Conservation (phyloP, 2,113 vertebrate genomes). For the Poeciliopsis retropinna region DNA sequence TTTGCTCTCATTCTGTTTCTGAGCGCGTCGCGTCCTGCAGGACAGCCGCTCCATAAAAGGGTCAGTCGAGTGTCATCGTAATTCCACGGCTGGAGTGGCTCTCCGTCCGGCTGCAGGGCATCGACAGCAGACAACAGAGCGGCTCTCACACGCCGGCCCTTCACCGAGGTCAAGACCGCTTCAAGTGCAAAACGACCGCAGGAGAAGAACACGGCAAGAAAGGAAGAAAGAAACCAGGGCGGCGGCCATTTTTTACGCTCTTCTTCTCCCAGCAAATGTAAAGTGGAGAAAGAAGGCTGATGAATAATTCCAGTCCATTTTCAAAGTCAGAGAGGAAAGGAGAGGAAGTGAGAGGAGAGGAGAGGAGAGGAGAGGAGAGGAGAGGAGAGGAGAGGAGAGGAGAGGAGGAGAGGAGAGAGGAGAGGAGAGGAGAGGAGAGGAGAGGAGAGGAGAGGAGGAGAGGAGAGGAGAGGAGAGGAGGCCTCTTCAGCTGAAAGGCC, state of each 20-base stretch:
- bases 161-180: conserved; percentile 56
- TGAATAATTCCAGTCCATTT: conserved; percentile 70
- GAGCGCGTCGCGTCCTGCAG: neutral
- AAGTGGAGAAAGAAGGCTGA: conserved; percentile 34
- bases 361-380: conserved; percentile 21
- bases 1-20: neutral
- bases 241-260: conserved; percentile 3
- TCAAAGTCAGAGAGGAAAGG: conserved; percentile 55
- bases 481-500: conserved; percentile 27
- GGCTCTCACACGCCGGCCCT: conserved; percentile 9
- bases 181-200: conserved; percentile 58
- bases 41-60: neutral
- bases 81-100: neutral
- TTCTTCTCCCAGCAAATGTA: conserved; percentile 48
- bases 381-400: conserved; percentile 22
- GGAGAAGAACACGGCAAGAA: conserved; percentile 22
- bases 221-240: conserved; percentile 31
- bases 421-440: neutral
- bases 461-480: neutral
- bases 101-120: conserved; percentile 10
- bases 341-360: no score
- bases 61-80: conserved; percentile 8
- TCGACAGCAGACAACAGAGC: conserved; percentile 33
- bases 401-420: no score
- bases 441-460: no score